Evolutionary conservation across 2,888 invertebrate genomes (phyloP).

Genomic region (Ametastegia equiseti): DNA sequence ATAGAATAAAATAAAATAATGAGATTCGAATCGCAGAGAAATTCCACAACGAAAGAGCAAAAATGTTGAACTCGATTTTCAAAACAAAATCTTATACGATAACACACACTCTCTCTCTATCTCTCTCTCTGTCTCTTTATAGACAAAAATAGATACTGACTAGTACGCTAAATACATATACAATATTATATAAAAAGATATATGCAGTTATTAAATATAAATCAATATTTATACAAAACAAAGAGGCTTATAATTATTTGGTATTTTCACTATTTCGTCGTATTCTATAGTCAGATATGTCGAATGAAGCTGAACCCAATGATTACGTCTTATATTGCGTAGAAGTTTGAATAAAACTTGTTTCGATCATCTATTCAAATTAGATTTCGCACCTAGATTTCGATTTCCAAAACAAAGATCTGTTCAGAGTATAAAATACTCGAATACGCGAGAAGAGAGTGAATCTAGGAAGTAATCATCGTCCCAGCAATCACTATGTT

Average conservation of each 20-base stretch:
- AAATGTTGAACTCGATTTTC: slow-evolving; percentile 16
- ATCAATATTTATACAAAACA: slow-evolving; percentile 47
- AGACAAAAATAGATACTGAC: slow-evolving; percentile 39
- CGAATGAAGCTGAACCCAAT: slow-evolving; percentile 14
- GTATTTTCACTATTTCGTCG: slow-evolving; percentile 57
- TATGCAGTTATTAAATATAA: slow-evolving; percentile 43
- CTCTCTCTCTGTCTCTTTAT: neutral
- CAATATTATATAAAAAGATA: slow-evolving; percentile 29
- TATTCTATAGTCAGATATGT: slow-evolving; percentile 47
- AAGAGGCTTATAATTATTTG: slow-evolving; percentile 60
- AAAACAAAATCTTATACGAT: neutral
- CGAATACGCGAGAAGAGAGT: neutral
- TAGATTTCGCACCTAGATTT: neutral
- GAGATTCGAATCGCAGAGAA: slow-evolving; percentile 25
- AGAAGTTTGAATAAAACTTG: neutral
- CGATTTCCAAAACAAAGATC: neutral
- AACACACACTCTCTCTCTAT: neutral
- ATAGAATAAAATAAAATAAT: neutral
- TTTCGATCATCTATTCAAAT: too few species aligned
- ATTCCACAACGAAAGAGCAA: neutral
- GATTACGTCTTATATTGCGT: slow-evolving; percentile 5
- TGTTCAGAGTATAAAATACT: neutral
- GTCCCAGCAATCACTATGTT: slow-evolving; percentile 31
- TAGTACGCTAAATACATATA: slow-evolving; percentile 46
- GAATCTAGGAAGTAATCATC: slow-evolving; percentile 6